Base-by-base conservation (phyloP, 1,140 invertebrate species). In the Anthonomus grandis region DNA sequence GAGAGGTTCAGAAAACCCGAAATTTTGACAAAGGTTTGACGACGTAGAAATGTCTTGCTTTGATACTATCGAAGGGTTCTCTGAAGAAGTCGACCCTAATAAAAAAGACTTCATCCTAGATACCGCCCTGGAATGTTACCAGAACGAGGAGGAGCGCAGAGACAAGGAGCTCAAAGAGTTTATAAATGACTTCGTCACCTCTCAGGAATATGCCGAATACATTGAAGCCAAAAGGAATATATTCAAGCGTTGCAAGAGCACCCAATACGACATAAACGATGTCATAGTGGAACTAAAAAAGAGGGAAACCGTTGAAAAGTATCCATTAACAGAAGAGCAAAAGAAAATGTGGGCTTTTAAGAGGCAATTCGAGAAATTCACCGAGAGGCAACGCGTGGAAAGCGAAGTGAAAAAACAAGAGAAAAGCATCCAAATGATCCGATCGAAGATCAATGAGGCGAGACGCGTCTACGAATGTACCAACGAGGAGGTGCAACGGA, bases 151-250 rank as follows among this genome's bases (percentile, higher is more conserved):
- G 18, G 19, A 31, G 31, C 27, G 12, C 23, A 47, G 55, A 18
- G 41, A 23, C 3, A 18, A 62, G 17, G 31, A 58, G 13, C 46
- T 64, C 9, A 27, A 52, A 4, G 24, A 39, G 12, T 64, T 62
- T 50, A 49, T 64, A n/a, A 51, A 64, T 27, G 54, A 64, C 24
- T 64, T 64, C 38, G 17, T 64, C 9, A 31, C 37, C n/a, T 62
- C 62, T 10, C 10, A 64, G 45, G 62, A 64, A 39, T 64, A 61
- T 24, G 5, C 17, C 5, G 41, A 51, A 1, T 60, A 60, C 41
- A 2, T 58, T 4, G 22, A 44, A 19, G 53, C 39, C 5, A 63
- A 63, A 39, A 38, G 18, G 13, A 44, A 45, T 18, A 63, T 58
- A 15, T 36, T 39, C 2, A 63, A 63, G 21, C 22, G 37, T 9